Evolutionary conservation across 2,797 vertebrate genomes (phyloP).

Genomic region (Melanotaenia nigrans): DNA sequence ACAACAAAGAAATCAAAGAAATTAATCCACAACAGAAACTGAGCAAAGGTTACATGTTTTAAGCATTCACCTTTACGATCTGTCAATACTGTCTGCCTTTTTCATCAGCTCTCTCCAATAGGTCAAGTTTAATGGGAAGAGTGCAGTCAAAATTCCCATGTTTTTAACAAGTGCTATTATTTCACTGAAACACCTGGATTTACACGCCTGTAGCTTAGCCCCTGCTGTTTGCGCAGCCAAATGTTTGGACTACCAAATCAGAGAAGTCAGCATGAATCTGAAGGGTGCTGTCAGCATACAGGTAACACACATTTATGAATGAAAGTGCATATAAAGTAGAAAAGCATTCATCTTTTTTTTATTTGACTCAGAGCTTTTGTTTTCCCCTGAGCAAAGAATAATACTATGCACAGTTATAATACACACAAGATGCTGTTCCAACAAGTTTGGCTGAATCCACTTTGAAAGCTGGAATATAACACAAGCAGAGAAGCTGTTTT

Average conservation of each 20-base stretch:
- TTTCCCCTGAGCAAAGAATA: constrained; percentile 48
- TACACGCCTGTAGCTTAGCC: constrained; percentile 17
- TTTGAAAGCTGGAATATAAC: constrained; percentile 14
- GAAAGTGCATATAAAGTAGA: not conserved
- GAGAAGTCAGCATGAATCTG: not conserved
- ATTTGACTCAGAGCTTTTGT: constrained; percentile 18
- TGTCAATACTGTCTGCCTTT: not conserved
- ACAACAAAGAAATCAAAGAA: not conserved
- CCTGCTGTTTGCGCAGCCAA: constrained; percentile 37
- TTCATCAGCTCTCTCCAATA: not conserved
- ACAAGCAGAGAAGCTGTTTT: constrained; percentile 11
- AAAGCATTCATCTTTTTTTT: constrained; percentile 10
- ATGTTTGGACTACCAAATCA: not conserved
- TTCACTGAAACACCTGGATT: constrained; percentile 54
- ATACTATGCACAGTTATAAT: constrained; percentile 45
- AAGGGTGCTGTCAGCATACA: not conserved
- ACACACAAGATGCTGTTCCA: constrained; percentile 36
- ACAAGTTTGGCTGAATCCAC: constrained; percentile 52
- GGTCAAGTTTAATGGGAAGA: constrained; percentile 38
- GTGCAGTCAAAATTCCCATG: constrained; percentile 28
- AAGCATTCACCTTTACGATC: constrained; percentile 10
- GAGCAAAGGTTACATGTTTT: constrained; percentile 4
- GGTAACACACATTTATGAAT: not conserved
- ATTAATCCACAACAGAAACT: not conserved
- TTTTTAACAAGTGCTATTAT: constrained; percentile 25